Conservation (phyloP, 2,888 invertebrate species). For the Cephus nigrinus region DNA sequence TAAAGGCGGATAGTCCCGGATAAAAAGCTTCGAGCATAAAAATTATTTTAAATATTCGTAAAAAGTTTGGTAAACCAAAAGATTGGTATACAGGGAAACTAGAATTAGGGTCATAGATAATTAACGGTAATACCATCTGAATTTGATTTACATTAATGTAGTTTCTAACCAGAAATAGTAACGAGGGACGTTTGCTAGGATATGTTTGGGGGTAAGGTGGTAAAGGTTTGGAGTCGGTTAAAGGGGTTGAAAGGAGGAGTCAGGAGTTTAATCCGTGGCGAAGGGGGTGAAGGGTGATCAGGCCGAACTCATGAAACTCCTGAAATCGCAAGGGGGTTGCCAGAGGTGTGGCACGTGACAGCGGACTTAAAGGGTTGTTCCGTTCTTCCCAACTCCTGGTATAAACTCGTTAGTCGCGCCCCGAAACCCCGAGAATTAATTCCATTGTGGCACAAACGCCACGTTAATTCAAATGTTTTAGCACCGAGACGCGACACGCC, state of each 20-base stretch:
- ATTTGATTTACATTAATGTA: neutral
- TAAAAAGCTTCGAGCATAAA: neutral
- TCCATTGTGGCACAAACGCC: conserved; percentile 40
- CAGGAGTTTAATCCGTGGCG: neutral
- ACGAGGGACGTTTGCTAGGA: neutral
- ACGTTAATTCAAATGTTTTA: conserved; percentile 37
- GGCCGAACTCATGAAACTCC: neutral
- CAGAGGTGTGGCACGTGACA: conserved; percentile 12
- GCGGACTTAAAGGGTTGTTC: conserved; percentile 5
- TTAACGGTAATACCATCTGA: neutral
- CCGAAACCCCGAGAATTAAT: conserved; percentile 46
- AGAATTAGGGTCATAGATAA: too few relatives aligned
- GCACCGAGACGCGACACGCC: neutral
- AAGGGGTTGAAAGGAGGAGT: neutral
- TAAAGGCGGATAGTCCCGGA: neutral
- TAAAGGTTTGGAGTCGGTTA: neutral
- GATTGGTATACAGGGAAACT: too few relatives aligned
- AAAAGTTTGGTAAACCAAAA: too few relatives aligned
- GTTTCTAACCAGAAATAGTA: neutral
- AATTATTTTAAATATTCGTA: too few relatives aligned
- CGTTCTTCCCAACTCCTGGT: conserved; percentile 27
- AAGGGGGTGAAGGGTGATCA: neutral
- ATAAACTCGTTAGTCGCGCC: conserved; percentile 41
- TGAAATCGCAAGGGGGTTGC: neutral
- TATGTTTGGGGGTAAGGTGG: neutral